Evolutionary conservation across 2,888 invertebrate genomes (phyloP).

Genomic region (Caenorhabditis drosophilae): DNA sequence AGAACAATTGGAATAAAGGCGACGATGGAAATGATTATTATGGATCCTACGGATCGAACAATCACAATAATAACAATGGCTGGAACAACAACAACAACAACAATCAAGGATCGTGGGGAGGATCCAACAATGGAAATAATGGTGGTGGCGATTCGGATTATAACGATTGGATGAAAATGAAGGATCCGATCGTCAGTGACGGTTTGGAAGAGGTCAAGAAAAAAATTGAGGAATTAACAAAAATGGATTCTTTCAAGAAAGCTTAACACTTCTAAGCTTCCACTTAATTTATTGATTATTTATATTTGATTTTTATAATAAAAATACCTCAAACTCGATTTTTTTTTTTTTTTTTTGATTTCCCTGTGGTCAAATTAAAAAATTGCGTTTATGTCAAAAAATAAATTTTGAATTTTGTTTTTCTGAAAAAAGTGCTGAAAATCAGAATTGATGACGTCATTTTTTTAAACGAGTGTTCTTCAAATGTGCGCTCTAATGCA

Average conservation of each 20-base stretch:
- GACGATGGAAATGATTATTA: conserved; percentile 12
- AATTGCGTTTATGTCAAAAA: too few relatives aligned
- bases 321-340: too few relatives aligned
- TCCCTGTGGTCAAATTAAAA: too few relatives aligned
- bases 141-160: conserved; percentile 27
- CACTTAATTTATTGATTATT: conserved; percentile 3
- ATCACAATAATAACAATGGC: conserved; percentile 2
- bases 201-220: conserved; percentile 14
- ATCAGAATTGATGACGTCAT: too few relatives aligned
- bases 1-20: conserved; percentile 14
- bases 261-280: not conserved
- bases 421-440: too few relatives aligned
- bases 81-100: conserved; percentile 5
- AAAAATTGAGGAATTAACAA: conserved; percentile 25
- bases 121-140: conserved; percentile 11
- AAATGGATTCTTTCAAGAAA: conserved; percentile 27
- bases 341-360: too few relatives aligned
- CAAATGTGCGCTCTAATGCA: too few relatives aligned
- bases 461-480: too few relatives aligned
- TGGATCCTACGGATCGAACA: not conserved
- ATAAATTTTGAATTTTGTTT: too few relatives aligned
- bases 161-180: conserved; percentile 30
- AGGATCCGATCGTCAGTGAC: conserved; percentile 9
- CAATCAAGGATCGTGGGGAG: conserved; percentile 1
- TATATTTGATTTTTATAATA: too few relatives aligned